Conservation (phyloP, 2,888 invertebrate species). For the Thelaira solivaga region DNA sequence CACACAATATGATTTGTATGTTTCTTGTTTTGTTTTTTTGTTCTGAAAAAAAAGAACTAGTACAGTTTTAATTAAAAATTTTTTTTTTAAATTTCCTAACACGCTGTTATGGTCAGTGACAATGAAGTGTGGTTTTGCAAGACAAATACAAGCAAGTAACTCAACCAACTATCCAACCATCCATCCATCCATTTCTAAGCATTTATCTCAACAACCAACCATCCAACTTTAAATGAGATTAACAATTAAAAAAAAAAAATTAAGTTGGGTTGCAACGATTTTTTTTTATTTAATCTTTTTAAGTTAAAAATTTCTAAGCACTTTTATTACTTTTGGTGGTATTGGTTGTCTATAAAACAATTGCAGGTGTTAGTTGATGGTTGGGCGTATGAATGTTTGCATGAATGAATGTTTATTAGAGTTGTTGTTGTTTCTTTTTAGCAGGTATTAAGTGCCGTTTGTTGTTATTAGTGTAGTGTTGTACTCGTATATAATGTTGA, state of each 20-base stretch:
- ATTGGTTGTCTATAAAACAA: conserved; percentile 7
- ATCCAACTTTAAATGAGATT: not conserved
- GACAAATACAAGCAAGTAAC: not conserved
- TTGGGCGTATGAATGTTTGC: conserved; percentile 6
- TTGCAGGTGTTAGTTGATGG: conserved; percentile 37
- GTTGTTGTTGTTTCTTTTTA: not conserved
- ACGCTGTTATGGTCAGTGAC: conserved; percentile 59
- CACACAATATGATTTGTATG: not conserved
- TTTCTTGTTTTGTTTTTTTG: not conserved
- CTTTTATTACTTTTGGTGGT: conserved; percentile 39
- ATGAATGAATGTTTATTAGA: conserved; percentile 1
- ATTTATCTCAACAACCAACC: not conserved
- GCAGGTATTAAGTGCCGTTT: not conserved
- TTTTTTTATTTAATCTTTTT: conserved; percentile 7
- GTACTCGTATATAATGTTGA: not conserved
- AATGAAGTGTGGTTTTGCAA: conserved; percentile 57
- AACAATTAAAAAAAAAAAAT: not conserved
- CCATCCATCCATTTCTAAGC: not conserved
- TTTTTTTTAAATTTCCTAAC: conserved; percentile 27
- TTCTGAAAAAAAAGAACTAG: conserved; percentile 24
- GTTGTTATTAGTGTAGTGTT: not conserved
- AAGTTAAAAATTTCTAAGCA: conserved; percentile 28
- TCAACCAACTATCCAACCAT: not conserved
- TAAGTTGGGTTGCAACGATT: conserved; percentile 3
- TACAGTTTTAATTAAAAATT: conserved; percentile 21